Evolutionary conservation across 2,113 vertebrate species (phyloP).

Genomic region (Scalopus aquaticus): DNA sequence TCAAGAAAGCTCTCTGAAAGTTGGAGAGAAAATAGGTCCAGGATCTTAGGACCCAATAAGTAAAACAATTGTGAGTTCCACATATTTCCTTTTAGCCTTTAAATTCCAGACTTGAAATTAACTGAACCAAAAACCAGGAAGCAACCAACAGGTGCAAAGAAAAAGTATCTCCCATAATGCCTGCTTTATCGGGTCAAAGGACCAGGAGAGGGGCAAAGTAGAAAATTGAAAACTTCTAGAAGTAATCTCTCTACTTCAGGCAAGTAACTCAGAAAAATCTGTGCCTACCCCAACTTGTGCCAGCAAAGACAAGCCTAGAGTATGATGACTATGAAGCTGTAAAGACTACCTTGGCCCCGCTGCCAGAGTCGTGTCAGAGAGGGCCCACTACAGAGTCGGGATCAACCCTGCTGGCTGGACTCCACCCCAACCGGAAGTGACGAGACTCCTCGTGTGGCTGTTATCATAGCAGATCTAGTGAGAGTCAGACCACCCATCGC

Average conservation of each 20-base stretch:
- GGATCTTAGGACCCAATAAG: background rate
- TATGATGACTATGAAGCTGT: background rate
- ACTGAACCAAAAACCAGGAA: background rate
- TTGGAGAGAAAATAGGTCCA: background rate
- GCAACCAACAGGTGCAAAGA: background rate
- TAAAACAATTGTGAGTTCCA: background rate
- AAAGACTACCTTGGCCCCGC: background rate
- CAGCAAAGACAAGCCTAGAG: background rate
- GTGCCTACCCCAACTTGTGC: background rate
- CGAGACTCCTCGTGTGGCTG: background rate
- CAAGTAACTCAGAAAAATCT: background rate
- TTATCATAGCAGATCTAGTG: background rate
- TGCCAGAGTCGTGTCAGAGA: background rate
- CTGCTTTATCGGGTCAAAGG: background rate
- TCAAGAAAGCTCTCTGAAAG: background rate
- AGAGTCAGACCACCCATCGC: background rate
- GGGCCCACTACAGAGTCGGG: too few species aligned
- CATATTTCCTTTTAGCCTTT: background rate
- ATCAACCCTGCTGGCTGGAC: background rate
- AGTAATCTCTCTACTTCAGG: background rate
- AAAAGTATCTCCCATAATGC: background rate
- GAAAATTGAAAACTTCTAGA: background rate
- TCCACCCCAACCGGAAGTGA: too few species aligned
- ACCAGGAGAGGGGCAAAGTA: background rate
- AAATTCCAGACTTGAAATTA: background rate